A percentile compares a stretch with the other conserved stretches of the same genome.
These are phyloP conservation scores for Noctuana brunneofusca DNA, from an alignment of 2,888 invertebrate species.

Conservation along the genomic window DNA sequence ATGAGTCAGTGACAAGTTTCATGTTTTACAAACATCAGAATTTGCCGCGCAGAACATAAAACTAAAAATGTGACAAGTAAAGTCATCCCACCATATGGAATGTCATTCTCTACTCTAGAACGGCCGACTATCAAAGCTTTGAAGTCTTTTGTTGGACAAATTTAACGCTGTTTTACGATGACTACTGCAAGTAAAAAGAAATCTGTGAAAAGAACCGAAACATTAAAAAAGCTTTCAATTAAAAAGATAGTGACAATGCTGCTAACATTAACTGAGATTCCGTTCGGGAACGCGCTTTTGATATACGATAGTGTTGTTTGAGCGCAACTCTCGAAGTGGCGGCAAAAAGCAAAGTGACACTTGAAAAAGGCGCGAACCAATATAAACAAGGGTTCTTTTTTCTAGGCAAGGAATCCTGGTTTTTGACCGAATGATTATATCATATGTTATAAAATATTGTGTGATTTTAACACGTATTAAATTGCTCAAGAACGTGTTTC, in stretches of 20 bases:
- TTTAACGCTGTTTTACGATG: constrained; percentile 69
- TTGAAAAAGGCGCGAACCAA: constrained; percentile 80
- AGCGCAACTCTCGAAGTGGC: constrained; percentile 62
- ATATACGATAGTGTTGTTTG: constrained; percentile 79
- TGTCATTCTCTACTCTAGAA: constrained; percentile 54
- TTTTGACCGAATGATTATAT: constrained; percentile 46
- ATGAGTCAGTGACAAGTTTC: constrained; percentile 23
- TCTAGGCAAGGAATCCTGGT: constrained; percentile 57
- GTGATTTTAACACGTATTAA: constrained; percentile 36
- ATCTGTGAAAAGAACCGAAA: constrained; percentile 61
- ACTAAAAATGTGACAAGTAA: constrained; percentile 67
- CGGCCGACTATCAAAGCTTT: constrained; percentile 64
- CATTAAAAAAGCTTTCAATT: constrained; percentile 73
- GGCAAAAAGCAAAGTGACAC: constrained; percentile 81
- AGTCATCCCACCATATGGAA: constrained; percentile 71
- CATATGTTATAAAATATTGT: constrained; percentile 37
- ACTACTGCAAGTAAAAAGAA: constrained; percentile 63
- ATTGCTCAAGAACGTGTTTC: constrained; percentile 32
- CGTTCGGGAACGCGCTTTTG: constrained; percentile 64
- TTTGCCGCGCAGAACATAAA: constrained; percentile 60
- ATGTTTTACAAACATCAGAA: constrained; percentile 41
- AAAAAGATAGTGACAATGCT: constrained; percentile 78
- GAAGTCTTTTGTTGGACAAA: constrained; percentile 74
- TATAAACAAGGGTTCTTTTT: constrained; percentile 72
- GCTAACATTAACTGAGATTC: constrained; percentile 66